phyloP scores from a whole-genome alignment of 2,888 invertebrate genomes.

The Baccha elongata region DNA sequence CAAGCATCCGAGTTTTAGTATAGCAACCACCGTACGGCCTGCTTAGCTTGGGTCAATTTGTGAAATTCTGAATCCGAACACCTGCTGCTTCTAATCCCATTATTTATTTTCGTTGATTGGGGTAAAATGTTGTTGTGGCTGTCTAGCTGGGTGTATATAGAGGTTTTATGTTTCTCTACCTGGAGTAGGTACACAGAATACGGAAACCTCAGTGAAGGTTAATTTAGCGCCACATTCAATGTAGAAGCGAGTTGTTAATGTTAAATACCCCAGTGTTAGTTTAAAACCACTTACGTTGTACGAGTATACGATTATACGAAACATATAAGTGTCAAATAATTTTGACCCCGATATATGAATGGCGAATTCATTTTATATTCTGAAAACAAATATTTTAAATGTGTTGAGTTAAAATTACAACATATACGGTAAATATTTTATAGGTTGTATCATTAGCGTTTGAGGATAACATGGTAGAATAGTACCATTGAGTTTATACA shows the following conservation, averaged over 20 bases:
- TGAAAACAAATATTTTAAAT: no score
- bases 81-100: slow-evolving; percentile 73
- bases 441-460: no score
- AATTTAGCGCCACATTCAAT: slow-evolving; percentile 48
- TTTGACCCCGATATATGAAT: no score
- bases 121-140: slow-evolving; percentile 70
- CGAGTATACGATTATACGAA: slow-evolving; percentile 43
- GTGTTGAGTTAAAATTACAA: no score
- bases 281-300: slow-evolving; percentile 66
- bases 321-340: slow-evolving; percentile 29
- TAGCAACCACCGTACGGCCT: slow-evolving; percentile 43
- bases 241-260: slow-evolving; percentile 45
- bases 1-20: slow-evolving; percentile 59
- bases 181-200: neutral
- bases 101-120: slow-evolving; percentile 72
- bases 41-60: slow-evolving; percentile 71
- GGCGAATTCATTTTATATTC: no score
- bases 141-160: slow-evolving; percentile 21
- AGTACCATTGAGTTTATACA: no score
- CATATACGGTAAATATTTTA: no score
- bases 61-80: slow-evolving; percentile 69
- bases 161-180: slow-evolving; percentile 54
- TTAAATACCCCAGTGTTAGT: slow-evolving; percentile 46
- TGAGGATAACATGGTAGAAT: no score
- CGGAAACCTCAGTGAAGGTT: slow-evolving; percentile 49